Base-by-base conservation (phyloP, 2,113 vertebrate species). In the Pseudolaguvia tuberculata region DNA sequence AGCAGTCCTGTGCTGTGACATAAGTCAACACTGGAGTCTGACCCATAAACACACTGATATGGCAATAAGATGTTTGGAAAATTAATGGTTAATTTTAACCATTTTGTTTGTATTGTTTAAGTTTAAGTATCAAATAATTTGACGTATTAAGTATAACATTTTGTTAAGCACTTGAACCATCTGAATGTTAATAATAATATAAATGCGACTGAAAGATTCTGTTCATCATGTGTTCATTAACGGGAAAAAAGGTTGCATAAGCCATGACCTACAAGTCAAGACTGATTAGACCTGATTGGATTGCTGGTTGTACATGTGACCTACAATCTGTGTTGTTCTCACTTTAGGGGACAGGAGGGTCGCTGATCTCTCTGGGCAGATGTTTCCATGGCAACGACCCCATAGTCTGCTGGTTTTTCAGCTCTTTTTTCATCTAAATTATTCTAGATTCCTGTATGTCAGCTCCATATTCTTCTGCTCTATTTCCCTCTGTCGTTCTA, bases 321-420 rank as follows among this genome's bases (percentile, higher is more conserved):
- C 89, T 88, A 88, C 85, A 91, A 89, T 88, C 84, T 90, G 87
- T 78, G 75, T 73, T 83, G 68, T 78, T 81, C 74, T 83, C 80
- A 45, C 62, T 79, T 70, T 81, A 79, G 79, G 72, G 78, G 83
- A 83, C 77, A 77, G 80, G 80, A 80, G 79, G 82, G 79, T 81
- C 68, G 73, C 77, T 31, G 55, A 70, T 87, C 83, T 90, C 87
- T 85, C 83, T 83, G 83, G 85, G 87, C 85, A 85, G 85, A 87
- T 85, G 89, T 91, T 90, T 86, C 90, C 88, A 91, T 90, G 88
- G 89, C 80, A 91, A 91, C 88, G 83, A 86, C 86, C 86, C 83
- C 85, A 77, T 84, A 87, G 88, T 89, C 85, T 88, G 86, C 87
- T 90, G 86, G 84, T 88, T 82, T 86, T 82, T 82, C 31, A 83